Evolutionary conservation across 2,888 invertebrate genomes (phyloP), one percentile per base, ranked within the genome.

Genomic region (Drosophila putrida): DNA sequence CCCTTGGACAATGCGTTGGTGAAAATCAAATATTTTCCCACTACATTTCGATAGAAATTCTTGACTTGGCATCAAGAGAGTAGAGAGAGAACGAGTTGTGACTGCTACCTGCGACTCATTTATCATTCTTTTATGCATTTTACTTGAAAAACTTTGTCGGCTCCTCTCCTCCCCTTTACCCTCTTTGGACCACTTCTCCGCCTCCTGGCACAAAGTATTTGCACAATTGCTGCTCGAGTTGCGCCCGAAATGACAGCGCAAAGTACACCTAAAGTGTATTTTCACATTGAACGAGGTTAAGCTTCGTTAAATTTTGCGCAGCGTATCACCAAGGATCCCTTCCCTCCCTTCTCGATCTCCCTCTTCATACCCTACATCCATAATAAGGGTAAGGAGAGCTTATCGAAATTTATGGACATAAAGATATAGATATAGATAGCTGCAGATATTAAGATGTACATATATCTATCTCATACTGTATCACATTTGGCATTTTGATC

Each of bases 261-360:
- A 88, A 89, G 88, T 84, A 86, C 86, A 86, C 80, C 66, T 75
- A 82, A 83, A 83, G 83, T 86, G 89, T 88, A 82, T 88, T 89
- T 78, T 84, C 72, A 63, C 85, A 84, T 87, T 89, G 88, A 85
- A 87, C 89, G 88, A 89, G 82, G 84, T 88, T 88, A 87, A 84
- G 90, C 90, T 90, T 88, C 87, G 88, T 83, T 88, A 89, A 90
- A 84, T 88, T 88, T 80, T 77, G 70, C 70, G 55, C 78, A 75
- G 88, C 70, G 59, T 73, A 60, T 69, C 66, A 62, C 4, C 39
- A 35, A 33, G 27, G 6, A 9, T 0, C n/a, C 27, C 28, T 10
- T 11, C 31, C n/a, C 15, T 25, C 43, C 36, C 46, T 15, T n/a
- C 47, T 8, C 2, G 25, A 15, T 43, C 28, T 54, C 28, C 25